Percentiles rank a stretch among this genome's conserved stretches.
Evolutionary conservation across 2,113 vertebrate genomes (phyloP).

Genomic region (Python bivittatus): DNA sequence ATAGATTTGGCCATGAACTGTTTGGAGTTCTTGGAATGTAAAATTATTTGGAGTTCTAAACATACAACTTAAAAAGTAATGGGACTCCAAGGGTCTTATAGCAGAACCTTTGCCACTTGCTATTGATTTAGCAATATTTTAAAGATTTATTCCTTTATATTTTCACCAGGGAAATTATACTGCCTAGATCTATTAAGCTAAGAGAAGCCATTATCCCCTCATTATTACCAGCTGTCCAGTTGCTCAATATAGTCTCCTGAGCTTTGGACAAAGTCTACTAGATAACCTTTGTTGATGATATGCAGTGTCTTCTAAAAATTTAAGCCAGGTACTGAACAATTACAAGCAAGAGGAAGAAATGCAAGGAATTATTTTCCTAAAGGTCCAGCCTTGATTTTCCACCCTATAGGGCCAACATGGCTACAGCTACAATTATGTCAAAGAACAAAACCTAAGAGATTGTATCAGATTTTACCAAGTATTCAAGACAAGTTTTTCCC

Average conservation of each 20-base stretch:
- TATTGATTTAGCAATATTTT: constrained; percentile 73
- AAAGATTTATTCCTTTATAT: constrained; percentile 70
- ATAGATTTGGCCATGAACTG: not conserved
- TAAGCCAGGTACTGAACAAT: accelerated
- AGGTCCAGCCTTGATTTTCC: not conserved
- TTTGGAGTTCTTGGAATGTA: not conserved
- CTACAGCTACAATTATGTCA: not conserved
- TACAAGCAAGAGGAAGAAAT: not conserved
- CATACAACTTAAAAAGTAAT: constrained; percentile 42
- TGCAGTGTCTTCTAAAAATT: not conserved
- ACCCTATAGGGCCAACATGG: not conserved
- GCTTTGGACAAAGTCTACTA: not conserved
- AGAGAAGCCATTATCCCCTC: constrained; percentile 68
- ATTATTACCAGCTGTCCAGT: constrained; percentile 41
- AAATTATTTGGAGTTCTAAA: not conserved
- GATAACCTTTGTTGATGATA: not conserved
- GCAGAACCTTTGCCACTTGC: constrained; percentile 58
- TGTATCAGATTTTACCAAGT: not conserved
- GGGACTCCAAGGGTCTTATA: constrained; percentile 44
- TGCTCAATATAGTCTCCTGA: constrained; percentile 36
- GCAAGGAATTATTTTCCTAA: not conserved
- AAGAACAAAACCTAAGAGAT: not conserved
- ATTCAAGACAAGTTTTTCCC: not conserved
- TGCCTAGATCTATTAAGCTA: constrained; percentile 68
- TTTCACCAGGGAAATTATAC: constrained; percentile 70